Evolutionary conservation across 1,140 invertebrate genomes (phyloP).

Genomic region (Myzus persicae): DNA sequence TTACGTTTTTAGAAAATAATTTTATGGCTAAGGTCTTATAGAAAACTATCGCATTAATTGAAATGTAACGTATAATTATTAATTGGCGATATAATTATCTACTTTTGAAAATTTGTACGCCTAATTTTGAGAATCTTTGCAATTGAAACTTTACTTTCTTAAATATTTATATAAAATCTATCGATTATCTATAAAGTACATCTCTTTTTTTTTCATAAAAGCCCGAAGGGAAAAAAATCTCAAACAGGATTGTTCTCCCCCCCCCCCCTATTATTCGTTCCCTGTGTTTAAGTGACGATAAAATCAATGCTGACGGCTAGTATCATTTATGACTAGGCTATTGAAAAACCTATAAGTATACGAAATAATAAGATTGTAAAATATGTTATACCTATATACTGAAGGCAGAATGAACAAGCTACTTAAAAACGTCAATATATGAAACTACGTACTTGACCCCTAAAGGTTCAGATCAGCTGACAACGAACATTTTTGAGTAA

Average conservation of each 20-base stretch:
- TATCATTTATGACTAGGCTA: conserved; percentile 1
- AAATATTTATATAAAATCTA: conserved; percentile 13
- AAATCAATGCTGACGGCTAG: conserved; percentile 32
- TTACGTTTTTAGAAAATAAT: neutral
- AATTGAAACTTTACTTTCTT: neutral
- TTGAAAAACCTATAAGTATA: conserved; percentile 2
- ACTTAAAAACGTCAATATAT: neutral
- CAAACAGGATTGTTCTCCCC: neutral
- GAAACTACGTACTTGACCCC: neutral
- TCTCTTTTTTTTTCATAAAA: neutral
- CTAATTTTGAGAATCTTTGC: neutral
- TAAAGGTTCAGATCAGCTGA: conserved; percentile 29
- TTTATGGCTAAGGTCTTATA: neutral
- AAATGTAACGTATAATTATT: neutral
- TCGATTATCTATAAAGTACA: neutral
- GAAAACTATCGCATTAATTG: neutral
- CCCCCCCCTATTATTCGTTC: neutral
- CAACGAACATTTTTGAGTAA: neutral
- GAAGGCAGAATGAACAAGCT: neutral
- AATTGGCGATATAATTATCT: neutral
- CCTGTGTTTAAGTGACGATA: conserved; percentile 17
- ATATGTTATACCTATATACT: neutral
- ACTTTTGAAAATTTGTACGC: neutral
- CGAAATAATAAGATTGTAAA: neutral
- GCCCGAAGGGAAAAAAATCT: neutral